phyloP scores from a whole-genome alignment of 2,888 invertebrate species.

The Nasonia oneida region DNA sequence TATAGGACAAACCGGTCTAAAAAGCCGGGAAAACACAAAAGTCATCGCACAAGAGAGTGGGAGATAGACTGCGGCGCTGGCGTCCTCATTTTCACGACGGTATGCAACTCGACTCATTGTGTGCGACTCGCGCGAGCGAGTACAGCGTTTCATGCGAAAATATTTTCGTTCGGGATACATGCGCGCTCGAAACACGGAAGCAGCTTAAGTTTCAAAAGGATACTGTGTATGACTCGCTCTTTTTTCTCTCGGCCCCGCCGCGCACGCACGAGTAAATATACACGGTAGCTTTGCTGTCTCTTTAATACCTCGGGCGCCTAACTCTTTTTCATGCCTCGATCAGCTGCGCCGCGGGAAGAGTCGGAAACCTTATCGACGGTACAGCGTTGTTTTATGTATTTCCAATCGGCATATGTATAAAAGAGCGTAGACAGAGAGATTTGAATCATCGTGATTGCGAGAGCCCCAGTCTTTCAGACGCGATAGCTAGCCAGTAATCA shows the following conservation, averaged over 20 bases:
- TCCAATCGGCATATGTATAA: neutral
- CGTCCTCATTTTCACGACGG: neutral
- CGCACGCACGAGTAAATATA: neutral
- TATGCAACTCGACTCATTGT: neutral
- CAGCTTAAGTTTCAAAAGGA: neutral
- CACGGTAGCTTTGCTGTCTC: neutral
- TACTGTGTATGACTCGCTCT: neutral
- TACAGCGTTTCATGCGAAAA: neutral
- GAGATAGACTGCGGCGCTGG: neutral
- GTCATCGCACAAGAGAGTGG: neutral
- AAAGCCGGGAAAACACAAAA: neutral
- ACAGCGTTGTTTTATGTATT: slow-evolving; percentile 14
- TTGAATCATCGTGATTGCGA: neutral
- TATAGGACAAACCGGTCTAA: neutral
- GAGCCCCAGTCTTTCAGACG: neutral
- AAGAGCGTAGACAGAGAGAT: neutral
- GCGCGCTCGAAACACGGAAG: neutral
- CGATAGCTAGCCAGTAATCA: neutral
- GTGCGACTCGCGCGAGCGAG: neutral
- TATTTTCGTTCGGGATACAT: neutral
- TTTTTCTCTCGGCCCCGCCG: neutral
- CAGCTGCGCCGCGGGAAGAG: neutral
- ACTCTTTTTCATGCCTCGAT: neutral
- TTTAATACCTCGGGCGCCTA: neutral
- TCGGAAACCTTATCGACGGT: neutral